Evolutionary conservation across 2,888 invertebrate genomes (phyloP), one percentile per base, ranked within the genome.

Genomic region (Drosophila quinaria): DNA sequence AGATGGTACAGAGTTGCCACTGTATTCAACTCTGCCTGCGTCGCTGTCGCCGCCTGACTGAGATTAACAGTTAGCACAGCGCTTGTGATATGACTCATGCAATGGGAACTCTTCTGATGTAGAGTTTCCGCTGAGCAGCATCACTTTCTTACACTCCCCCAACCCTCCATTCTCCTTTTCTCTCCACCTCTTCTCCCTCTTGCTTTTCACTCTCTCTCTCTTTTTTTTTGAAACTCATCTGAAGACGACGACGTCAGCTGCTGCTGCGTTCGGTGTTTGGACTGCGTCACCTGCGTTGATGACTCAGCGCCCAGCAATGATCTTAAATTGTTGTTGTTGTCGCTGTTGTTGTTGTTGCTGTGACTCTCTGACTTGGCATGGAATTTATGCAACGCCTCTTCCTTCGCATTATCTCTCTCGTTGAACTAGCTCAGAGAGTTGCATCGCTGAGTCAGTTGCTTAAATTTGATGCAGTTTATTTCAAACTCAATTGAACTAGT

Each of bases 211-310:
- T 37, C 10, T 17, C 1, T n/a, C 29, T 29, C 39, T 31, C 25
- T 15, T 29, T 33, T 15, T 33, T 42, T 29, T n/a, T 44, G 42
- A 31, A n/a, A 31, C n/a, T 39, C 37, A 58, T 29, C 17, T 58
- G 17, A 29, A 49, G 56, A 58, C n/a, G 4, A 13, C 35, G 35
- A 35, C 35, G 35, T 44, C 37, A 31, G 56, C n/a, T 60, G 51
- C 35, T 62, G 51, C 35, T 62, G 61, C 11, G 59, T 25, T 37
- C 10, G 41, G 37, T 19, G 22, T 39, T 33, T 33, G 41, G 37
- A 64, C 75, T 72, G 78, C 78, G 78, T 76, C 74, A 78, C 64
- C 74, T 68, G 68, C 74, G 47, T 25, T 17, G 47, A 68, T 78
- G 75, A 78, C 61, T 76, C 74, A 75, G 50, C 54, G 52, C 68